Base-by-base conservation (phyloP, 1,140 invertebrate genomes). In the Calliopsis andreniformis region DNA sequence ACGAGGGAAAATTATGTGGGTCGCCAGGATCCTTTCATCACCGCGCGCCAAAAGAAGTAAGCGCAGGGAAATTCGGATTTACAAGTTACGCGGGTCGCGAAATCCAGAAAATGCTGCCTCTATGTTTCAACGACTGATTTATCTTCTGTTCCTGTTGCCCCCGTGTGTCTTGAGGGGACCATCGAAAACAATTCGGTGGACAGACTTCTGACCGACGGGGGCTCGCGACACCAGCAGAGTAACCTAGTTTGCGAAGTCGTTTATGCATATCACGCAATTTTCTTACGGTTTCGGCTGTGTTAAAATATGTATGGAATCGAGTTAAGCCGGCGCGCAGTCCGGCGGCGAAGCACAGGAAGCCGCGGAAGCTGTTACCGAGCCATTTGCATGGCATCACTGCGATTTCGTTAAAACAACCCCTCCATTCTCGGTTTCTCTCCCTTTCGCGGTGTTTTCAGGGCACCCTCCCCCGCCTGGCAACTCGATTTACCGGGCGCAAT, bases 271-370 rank as follows among this genome's bases (percentile, higher is more conserved):
- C 87, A 89, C 84, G 85, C 88, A 91, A 92, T 91, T 92, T 91
- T 91, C 90, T 91, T 91, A 89, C 86, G 90, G 89, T 91, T 92
- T 90, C 79, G 87, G 82, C 79, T 82, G 86, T 90, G 90, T 91
- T 92, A 91, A 91, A 92, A 92, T 92, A 92, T 92, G 90, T 91
- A 92, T 92, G 86, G 90, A 89, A 90, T 91, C 86, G 88, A 91
- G 89, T 91, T 91, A 91, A 91, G 87, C 89, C 84, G 80, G 86
- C 87, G 80, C 51, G 86, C 86, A 82, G 85, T 85, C 80, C 83
- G 83, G 84, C 76, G 73, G 76, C 69, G 78, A 83, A 80, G 81
- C 82, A 82, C 75, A 66, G 80, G 80, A 80, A 82, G 86, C 87
- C 87, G 83, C 87, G 89, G 91, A 91, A 92, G 89, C 90, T 92